Base-by-base conservation (phyloP, 2,113 vertebrate species). In the Chloroceryle aenea region DNA sequence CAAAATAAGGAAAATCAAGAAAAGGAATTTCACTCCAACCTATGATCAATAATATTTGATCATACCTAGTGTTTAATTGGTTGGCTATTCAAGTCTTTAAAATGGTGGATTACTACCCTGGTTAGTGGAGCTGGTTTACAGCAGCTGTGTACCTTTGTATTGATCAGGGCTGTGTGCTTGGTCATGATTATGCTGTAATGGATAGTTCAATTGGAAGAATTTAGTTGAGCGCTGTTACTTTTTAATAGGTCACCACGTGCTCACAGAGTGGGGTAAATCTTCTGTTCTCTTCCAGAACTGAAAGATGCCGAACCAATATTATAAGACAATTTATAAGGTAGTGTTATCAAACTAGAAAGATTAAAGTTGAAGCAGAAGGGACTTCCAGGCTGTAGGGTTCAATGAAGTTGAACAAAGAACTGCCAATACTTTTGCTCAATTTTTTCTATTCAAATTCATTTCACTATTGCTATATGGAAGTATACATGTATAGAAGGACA, bases 21-120 rank as follows among this genome's bases (percentile, higher is more conserved):
- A 80, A 97, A 97, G 11, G 50, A 69, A 95, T 97, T 98, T 97
- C 64, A 90, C 95, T 95, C 97, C 93, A 97, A 95, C 97, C 69
- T 95, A 40, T 5, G 36, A 95, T 98, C 98, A 94, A 98, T 98
- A 97, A 90, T 95, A 96, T 97, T 97, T 98, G 96, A 98, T 97
- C 96, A 97, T 97, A 97, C 93, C 90, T 89, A 93, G 77, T 90
- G 42, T 95, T 97, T 98, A 98, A 98, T 97, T 98, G 97, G 95
- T 98, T 97, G 55, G 48, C 81, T 98, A 85, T 98, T 97, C 90
- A 89, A 96, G 94, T 98, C 91, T 97, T 91, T 96, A 98, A 97
- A 98, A 97, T 92, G 79, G 95, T 96, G 68, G 90, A 96, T 97
- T 98, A 96, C 75, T 87, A 93, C 52, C 13, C 69, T 95, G 90